Evolutionary conservation across 2,113 vertebrate species (phyloP), one percentile per base, ranked within the genome.

Genomic region (Solea senegalensis): DNA sequence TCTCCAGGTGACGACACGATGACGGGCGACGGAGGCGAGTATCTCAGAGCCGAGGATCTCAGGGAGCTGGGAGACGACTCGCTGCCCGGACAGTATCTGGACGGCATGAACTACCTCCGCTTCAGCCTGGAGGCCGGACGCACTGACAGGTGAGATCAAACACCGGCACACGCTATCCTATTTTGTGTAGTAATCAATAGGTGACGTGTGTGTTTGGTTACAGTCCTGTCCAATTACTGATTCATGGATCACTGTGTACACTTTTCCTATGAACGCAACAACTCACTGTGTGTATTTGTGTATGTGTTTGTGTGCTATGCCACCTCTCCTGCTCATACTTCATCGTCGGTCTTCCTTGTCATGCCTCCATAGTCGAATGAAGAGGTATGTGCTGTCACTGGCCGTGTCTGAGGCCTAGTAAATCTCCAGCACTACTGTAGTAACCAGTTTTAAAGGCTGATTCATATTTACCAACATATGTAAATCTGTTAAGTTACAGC

Each of bases 61-160:
- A 92, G 94, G 77, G 98, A 99, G 80, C 92, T 99, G 3, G 98
- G 98, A 3, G 98, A 99, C 14, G 98, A 99, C 91, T 99, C 97
- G 0, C 89, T 99, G 21, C 97, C 97, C 0, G 98, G 96, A 28
- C 98, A 98, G 72, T 99, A 98, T 79, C 84, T 99, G 86, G 97
- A 99, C 16, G 96, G 97, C 0, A 97, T 98, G 96, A 98, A 95
- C 86, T 99, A 98, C 91, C 92, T 98, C 69, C 95, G 95, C 63
- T 98, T 97, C 93, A 97, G 95, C 89, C 86, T 98, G 84, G 96
- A 98, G 83, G 96, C 95, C 9, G 95, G 95, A 1, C 94, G 95
- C 53, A 96, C 95, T 0, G 97, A 98, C 93, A 98, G 97, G 97
- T 99, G 94, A 9, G 10, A 1, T 34, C 9, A 0, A 1, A 40